Evolutionary conservation across 2,797 vertebrate species (phyloP).

Genomic region (Myripristis jacobus): DNA sequence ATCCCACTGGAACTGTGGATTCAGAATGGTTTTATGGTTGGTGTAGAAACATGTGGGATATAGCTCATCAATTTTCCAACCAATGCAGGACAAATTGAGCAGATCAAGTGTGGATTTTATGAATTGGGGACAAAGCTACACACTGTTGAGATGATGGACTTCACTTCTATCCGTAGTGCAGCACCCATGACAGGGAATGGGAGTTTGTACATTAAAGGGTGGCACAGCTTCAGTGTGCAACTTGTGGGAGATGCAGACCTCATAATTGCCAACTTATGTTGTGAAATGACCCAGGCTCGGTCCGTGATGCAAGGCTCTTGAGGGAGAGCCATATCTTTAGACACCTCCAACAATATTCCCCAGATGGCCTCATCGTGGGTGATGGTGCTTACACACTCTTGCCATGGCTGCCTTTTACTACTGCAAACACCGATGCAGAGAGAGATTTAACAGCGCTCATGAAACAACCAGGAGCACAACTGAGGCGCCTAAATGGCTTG

Average conservation of each 20-base stretch:
- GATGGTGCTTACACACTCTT: not conserved
- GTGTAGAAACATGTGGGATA: too few species aligned
- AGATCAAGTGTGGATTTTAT: too few species aligned
- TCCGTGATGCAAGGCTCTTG: slow-evolving; percentile 15
- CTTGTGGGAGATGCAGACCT: not conserved
- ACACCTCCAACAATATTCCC: slow-evolving; percentile 12
- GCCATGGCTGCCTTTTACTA: not conserved
- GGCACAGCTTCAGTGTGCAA: not conserved
- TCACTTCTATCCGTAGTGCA: not conserved
- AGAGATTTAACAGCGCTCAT: not conserved
- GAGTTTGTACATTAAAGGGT: not conserved
- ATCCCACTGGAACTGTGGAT: too few species aligned
- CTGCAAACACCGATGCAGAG: not conserved
- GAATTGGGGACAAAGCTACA: too few species aligned
- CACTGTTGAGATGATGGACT: too few species aligned
- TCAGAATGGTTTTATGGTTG: too few species aligned
- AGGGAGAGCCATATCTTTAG: slow-evolving; percentile 10
- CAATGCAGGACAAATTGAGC: too few species aligned
- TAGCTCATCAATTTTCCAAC: too few species aligned
- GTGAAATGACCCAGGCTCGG: slow-evolving; percentile 7
- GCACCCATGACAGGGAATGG: not conserved
- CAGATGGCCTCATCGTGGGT: not conserved
- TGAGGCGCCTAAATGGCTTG: not conserved
- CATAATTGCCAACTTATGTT: not conserved
- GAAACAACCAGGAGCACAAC: not conserved